Evolutionary conservation across 1,140 invertebrate species (phyloP).

Genomic region (Drosophila biarmipes): DNA sequence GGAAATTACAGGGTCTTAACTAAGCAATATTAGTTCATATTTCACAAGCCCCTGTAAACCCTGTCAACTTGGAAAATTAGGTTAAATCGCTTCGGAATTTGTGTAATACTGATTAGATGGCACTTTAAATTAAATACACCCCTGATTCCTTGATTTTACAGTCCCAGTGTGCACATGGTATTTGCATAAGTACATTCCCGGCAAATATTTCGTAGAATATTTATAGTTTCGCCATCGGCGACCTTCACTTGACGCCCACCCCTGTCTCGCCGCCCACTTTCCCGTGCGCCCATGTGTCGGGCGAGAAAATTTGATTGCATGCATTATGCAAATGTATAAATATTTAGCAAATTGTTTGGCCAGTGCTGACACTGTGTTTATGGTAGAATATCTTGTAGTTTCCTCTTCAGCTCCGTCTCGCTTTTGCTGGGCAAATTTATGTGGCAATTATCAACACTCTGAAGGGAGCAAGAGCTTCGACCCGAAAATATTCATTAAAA

Average conservation of each 20-base stretch:
- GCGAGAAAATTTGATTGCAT: conserved; percentile 67
- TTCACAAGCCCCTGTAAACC: too few relatives aligned
- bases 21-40: too few relatives aligned
- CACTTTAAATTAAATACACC: too few relatives aligned
- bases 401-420: conserved; percentile 2
- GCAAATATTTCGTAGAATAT: conserved; percentile 59
- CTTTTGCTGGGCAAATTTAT: conserved; percentile 60
- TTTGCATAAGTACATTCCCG: conserved; percentile 28
- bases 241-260: conserved; percentile 50
- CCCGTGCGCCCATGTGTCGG: conserved; percentile 10
- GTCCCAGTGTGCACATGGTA: conserved; percentile 19
- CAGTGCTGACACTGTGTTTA: conserved; percentile 46
- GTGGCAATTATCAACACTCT: conserved; percentile 79
- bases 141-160: conserved; percentile 1
- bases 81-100: too few relatives aligned
- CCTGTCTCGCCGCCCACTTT: neutral
- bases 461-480: conserved; percentile 50
- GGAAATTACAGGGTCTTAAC: too few relatives aligned
- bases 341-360: conserved; percentile 72
- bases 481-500: conserved; percentile 79
- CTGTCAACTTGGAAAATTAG: too few relatives aligned
- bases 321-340: conserved; percentile 70
- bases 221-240: conserved; percentile 48
- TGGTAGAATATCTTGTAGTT: conserved; percentile 42
- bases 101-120: too few relatives aligned